A percentile compares a stretch with the other conserved stretches of the same genome.
phyloP scores from a whole-genome alignment of 92 coral and sea anemone genomes.

The Pocillopora meandrina region DNA sequence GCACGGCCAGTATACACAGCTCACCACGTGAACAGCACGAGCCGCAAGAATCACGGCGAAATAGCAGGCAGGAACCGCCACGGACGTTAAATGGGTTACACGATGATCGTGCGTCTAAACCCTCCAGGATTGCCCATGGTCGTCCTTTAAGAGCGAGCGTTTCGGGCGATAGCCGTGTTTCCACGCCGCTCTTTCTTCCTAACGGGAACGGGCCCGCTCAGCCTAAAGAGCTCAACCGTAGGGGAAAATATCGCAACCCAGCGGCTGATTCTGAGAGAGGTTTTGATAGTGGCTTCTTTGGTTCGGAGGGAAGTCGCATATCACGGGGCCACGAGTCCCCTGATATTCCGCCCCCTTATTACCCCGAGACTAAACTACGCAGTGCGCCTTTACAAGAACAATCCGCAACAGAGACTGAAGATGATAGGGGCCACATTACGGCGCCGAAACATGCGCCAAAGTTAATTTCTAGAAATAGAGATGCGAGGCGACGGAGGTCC shows the following conservation, averaged over 20 bases:
- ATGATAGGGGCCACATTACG: constrained; percentile 48
- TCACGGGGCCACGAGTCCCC: constrained; percentile 86
- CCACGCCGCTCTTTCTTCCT: constrained; percentile 90
- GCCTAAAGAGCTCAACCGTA: constrained; percentile 56
- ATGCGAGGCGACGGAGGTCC: constrained; percentile 64
- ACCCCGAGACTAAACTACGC: constrained; percentile 52
- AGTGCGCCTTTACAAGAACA: constrained; percentile 61
- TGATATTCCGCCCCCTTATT: constrained; percentile 53
- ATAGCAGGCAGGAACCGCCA: constrained; percentile 9
- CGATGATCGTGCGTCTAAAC: constrained; percentile 27
- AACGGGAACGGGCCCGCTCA: constrained; percentile 69
- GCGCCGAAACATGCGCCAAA: constrained; percentile 57
- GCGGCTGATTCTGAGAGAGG: constrained; percentile 89
- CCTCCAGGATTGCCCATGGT: constrained; percentile 28
- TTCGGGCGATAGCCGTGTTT: constrained; percentile 96
- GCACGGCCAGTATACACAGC: constrained; percentile 51
- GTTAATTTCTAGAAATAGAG: constrained; percentile 60
- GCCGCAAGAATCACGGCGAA: constrained; percentile 32
- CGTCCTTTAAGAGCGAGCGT: constrained; percentile 77
- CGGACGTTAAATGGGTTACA: not conserved
- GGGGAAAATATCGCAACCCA: constrained; percentile 66
- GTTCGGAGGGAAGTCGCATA: constrained; percentile 95
- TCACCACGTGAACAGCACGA: constrained; percentile 66
- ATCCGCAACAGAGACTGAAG: constrained; percentile 80
- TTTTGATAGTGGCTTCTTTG: constrained; percentile 96